Conservation (phyloP, 2,113 vertebrate species). For the Ivindomyrus marchei region DNA sequence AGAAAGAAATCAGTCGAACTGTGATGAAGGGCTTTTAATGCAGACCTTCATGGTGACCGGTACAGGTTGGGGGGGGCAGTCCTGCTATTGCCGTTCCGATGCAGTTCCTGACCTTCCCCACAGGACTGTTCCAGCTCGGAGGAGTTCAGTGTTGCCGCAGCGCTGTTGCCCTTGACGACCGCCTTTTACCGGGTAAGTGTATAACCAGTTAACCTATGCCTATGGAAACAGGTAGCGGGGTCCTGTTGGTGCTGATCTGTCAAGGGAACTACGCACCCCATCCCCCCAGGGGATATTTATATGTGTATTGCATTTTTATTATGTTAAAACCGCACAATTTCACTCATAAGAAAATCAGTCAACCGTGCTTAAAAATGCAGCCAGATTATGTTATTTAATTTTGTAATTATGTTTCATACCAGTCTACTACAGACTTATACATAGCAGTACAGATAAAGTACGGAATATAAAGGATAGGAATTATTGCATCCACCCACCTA, state of each 20-base stretch:
- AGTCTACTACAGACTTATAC: background rate
- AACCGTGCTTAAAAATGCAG: background rate
- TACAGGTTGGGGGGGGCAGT: background rate
- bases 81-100: background rate
- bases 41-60: background rate
- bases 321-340: background rate
- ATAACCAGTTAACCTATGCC: background rate
- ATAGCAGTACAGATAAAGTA: background rate
- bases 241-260: too few species aligned
- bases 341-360: background rate
- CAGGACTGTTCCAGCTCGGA: conserved; percentile 77
- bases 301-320: background rate
- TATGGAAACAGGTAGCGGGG: background rate
- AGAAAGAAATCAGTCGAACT: background rate
- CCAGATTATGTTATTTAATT: background rate
- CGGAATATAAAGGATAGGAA: background rate
- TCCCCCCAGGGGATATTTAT: background rate
- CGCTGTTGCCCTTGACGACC: conserved; percentile 67
- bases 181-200: conserved; percentile 72
- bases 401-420: background rate
- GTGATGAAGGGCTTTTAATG: background rate
- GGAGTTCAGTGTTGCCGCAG: conserved; percentile 70
- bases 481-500: background rate
- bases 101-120: background rate
- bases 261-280: background rate